Percentiles rank a stretch among this genome's conserved stretches.
Evolutionary conservation across 2,113 vertebrate species (phyloP).

Genomic region (Python bivittatus): DNA sequence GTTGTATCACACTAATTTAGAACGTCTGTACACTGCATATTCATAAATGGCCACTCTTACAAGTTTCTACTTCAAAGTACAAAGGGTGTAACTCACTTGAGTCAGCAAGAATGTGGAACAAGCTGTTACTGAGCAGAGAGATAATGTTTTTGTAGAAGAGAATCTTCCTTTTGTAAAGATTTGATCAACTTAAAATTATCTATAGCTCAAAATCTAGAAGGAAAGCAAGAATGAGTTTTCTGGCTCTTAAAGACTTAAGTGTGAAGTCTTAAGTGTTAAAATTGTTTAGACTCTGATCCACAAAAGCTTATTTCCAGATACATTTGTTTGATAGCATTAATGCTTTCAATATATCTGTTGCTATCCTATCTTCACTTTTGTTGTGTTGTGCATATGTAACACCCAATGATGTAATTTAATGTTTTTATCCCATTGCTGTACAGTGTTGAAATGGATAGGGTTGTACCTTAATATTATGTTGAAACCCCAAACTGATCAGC

Average conservation of each 20-base stretch:
- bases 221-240: background rate
- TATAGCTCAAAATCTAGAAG: background rate
- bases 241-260: background rate
- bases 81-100: slow-evolving; percentile 59
- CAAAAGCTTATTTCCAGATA: background rate
- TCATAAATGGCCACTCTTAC: slow-evolving; percentile 30
- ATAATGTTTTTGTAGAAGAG: slow-evolving; percentile 15
- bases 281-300: background rate
- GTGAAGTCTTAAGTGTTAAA: background rate
- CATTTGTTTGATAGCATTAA: background rate
- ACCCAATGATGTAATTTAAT: background rate
- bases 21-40: slow-evolving; percentile 12
- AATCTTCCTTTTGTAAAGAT: slow-evolving; percentile 33
- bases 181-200: slow-evolving; percentile 23
- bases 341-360: background rate
- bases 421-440: background rate
- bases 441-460: background rate
- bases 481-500: background rate
- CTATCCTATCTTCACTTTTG: background rate
- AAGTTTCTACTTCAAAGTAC: slow-evolving; percentile 31
- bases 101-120: slow-evolving; percentile 49
- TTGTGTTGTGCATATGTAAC: background rate
- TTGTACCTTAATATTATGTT: background rate
- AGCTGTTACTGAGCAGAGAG: slow-evolving; percentile 30
- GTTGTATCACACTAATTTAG: slow-evolving; percentile 34